A percentile compares a stretch with the other conserved stretches of the same genome.
These are phyloP conservation scores for Chaitophorus viminalis DNA, from an alignment of 2,888 invertebrate species.

Conservation along the genomic window DNA sequence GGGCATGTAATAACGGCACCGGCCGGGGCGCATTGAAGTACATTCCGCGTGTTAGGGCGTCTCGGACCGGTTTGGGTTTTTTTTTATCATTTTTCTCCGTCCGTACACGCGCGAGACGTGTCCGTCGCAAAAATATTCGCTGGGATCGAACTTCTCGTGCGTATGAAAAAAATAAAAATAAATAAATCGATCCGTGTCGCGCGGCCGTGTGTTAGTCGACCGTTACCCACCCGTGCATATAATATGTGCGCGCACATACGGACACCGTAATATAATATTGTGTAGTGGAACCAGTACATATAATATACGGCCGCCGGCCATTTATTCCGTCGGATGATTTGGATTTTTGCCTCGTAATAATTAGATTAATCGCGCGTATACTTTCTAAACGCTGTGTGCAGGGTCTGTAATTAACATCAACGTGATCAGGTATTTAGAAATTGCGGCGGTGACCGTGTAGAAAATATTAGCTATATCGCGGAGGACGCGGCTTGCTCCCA, in stretches of 20 bases:
- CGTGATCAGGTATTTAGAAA: neutral
- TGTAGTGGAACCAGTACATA: too few species aligned
- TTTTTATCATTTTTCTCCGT: neutral
- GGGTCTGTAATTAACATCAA: slow-evolving; percentile 5
- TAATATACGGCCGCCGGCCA: neutral
- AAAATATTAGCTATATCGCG: too few species aligned
- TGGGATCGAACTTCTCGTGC: neutral
- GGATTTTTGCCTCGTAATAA: slow-evolving; percentile 3
- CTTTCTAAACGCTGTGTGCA: slow-evolving; percentile 1
- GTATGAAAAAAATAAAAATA: neutral
- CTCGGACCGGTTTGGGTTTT: neutral
- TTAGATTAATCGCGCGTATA: neutral
- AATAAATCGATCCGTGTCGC: neutral
- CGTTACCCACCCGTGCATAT: too few species aligned
- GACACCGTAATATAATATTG: too few species aligned
- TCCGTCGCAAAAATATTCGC: neutral
- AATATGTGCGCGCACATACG: too few species aligned
- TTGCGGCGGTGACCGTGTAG: neutral
- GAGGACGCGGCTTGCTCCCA: neutral
- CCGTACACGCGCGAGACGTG: neutral
- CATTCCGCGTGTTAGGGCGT: neutral
- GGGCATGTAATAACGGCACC: neutral
- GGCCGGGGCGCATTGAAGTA: neutral
- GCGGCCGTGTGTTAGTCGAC: too few species aligned
- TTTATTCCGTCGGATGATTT: neutral